Percentiles rank a stretch among this genome's conserved stretches.
Evolutionary conservation across 2,797 vertebrate species (phyloP).

Genomic region (Pipistrellus pipistrellus): DNA sequence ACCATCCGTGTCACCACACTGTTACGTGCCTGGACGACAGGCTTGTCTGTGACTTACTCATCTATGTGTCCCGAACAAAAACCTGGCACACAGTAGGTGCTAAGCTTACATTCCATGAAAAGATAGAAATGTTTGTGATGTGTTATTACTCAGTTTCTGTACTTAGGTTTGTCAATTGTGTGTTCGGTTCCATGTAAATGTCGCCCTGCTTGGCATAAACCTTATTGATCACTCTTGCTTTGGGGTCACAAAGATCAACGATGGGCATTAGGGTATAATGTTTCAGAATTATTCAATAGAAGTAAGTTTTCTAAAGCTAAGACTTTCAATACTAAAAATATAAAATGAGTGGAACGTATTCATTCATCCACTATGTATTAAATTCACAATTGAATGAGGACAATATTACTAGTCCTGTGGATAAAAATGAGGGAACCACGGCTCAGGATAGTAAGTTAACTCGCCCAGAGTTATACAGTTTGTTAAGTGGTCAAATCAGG

Average conservation of each 20-base stretch:
- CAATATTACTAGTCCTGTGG: background rate
- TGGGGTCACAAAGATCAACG: background rate
- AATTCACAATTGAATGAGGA: background rate
- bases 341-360: background rate
- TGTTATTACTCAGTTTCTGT: background rate
- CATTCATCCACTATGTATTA: background rate
- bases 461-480: background rate
- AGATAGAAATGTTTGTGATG: background rate
- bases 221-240: background rate
- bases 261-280: background rate
- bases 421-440: background rate
- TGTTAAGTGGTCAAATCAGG: background rate
- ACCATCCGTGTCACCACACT: background rate
- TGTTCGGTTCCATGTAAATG: background rate
- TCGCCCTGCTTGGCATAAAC: background rate
- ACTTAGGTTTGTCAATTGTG: background rate
- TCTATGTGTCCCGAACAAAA: background rate
- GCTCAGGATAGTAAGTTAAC: background rate
- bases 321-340: background rate
- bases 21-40: background rate
- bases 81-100: background rate
- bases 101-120: background rate
- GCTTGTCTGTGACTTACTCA: background rate
- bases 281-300: slow-evolving; percentile 36
- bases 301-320: slow-evolving; percentile 20